Evolutionary conservation across 64 coral and sea anemone species (phyloP).

Genomic region (Porites lutea): DNA sequence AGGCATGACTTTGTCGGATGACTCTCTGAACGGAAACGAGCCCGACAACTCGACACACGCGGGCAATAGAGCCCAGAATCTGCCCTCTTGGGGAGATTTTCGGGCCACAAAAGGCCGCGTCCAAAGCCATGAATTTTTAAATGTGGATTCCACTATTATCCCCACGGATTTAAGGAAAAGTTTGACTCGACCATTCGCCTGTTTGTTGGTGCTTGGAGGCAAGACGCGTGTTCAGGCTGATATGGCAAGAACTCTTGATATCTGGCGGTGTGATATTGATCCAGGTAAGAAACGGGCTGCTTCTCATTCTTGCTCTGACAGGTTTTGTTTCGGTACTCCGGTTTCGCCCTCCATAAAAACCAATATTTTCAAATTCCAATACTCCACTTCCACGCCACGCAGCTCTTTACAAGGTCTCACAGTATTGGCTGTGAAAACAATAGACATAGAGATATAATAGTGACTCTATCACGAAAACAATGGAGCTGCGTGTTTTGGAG

Average conservation of each 20-base stretch:
- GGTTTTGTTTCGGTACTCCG: too few species aligned
- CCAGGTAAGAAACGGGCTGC: slow-evolving; percentile 55
- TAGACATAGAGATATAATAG: too few species aligned
- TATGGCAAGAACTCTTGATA: slow-evolving; percentile 69
- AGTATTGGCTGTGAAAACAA: too few species aligned
- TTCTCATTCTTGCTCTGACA: too few species aligned
- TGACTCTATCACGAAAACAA: too few species aligned
- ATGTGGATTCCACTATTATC: neutral
- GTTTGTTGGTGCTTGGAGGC: slow-evolving; percentile 86
- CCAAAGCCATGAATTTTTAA: slow-evolving; percentile 28
- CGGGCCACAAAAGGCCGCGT: slow-evolving; percentile 4
- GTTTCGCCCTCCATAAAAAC: too few species aligned
- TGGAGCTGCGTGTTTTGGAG: too few species aligned
- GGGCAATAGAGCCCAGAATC: slow-evolving; percentile 19
- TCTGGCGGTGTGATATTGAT: slow-evolving; percentile 92
- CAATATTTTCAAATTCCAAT: too few species aligned
- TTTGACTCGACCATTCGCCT: slow-evolving; percentile 43
- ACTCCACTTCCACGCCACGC: too few species aligned
- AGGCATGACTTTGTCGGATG: slow-evolving; percentile 30
- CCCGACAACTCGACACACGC: neutral
- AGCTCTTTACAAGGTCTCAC: too few species aligned
- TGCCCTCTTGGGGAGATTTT: slow-evolving; percentile 42
- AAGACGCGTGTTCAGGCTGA: slow-evolving; percentile 67
- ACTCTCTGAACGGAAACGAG: neutral
- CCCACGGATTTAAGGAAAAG: slow-evolving; percentile 1